Evolutionary conservation across 2,888 invertebrate species (phyloP), one percentile per base, ranked within the genome.

Genomic region (Brenthis ino): DNA sequence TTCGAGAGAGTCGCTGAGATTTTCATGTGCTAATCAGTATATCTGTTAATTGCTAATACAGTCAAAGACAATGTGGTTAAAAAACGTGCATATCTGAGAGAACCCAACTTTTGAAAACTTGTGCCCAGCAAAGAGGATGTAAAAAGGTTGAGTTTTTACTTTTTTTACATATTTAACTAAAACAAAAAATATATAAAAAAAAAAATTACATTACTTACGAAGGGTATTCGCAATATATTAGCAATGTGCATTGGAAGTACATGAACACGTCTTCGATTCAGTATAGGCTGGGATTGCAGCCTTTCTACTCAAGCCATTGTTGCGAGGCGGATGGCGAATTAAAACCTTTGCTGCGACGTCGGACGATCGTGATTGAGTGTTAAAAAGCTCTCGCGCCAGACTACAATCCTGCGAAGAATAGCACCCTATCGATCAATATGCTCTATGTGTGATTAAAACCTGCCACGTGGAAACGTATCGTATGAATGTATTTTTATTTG

Each of bases 261-360:
- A 64, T 54, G 14, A 63, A 63, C 63, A 64, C 54, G 63, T 68
- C 54, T 71, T 66, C 53, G 33, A 57, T 57, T 57, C 54, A 66
- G 66, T 68, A 58, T 65, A 71, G 68, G 69, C 70, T 68, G 68
- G 68, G 70, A 75, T 73, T 75, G 76, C 64, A 75, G 70, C 71
- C 70, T 73, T 69, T 73, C 66, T 68, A 60, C 72, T 69, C 63
- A 70, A 63, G 78, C 76, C 74, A 80, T 81, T 88, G 87, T 83
- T 85, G 80, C 79, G 88, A 89, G 91, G 89, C 82, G 84, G 86
- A 91, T 91, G 82, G 88, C 82, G 85, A 89, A 87, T 88, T 88
- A 88, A 88, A 86, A 79, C 82, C 85, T 77, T 83, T 78, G 75
- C 76, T 78, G 77, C 73, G 71, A 72, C 72, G 75, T 75, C 73